Base-by-base conservation (phyloP, 2,113 vertebrate species). In the Phocoena phocoena region DNA sequence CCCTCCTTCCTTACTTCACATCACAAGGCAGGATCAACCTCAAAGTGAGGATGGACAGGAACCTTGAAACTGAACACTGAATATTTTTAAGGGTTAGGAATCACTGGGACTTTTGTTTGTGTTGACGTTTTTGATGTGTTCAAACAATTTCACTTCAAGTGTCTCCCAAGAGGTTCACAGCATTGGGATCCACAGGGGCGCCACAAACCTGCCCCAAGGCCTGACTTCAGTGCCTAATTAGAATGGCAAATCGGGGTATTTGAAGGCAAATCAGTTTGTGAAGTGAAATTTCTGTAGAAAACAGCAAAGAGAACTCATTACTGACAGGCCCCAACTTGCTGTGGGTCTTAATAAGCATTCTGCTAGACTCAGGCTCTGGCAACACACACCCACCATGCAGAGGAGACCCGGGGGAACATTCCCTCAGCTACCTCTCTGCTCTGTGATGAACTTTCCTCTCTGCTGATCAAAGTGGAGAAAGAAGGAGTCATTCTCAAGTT, bases 191-290 rank as follows among this genome's bases (percentile, higher is more conserved):
- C 86, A 91, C 33, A 71, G 53, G 55, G 73, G 65, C 36, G 9
- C 88, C 85, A 96, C 71, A 73, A 74, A 95, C 86, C 82, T 96
- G 81, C 80, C 86, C 85, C 83, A 95, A 85, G 82, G 62, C 85
- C 63, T 14, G 1, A 60, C 85, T 87, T 80, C 89, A 71, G 58
- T 6, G 60, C 76, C 93, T 97, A 53, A 93, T 95, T 97, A 94
- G 93, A 97, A 83, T 89, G 70, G 86, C 47, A 96, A 96, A 96
- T 89, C 81, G 91, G 86, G 68, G 62, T 63, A 93, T 79, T 38
- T 97, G 91, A 91, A 97, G 92, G 88, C 88, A 96, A 88, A 89
- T 91, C 50, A 77, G 86, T 93, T 88, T 97, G 79, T 95, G 82
- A 93, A 96, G 86, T 47, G 41, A 88, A 90, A 90, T 96, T 96